Conservation (phyloP, 2,797 vertebrate species). For the Loriculus beryllinus region DNA sequence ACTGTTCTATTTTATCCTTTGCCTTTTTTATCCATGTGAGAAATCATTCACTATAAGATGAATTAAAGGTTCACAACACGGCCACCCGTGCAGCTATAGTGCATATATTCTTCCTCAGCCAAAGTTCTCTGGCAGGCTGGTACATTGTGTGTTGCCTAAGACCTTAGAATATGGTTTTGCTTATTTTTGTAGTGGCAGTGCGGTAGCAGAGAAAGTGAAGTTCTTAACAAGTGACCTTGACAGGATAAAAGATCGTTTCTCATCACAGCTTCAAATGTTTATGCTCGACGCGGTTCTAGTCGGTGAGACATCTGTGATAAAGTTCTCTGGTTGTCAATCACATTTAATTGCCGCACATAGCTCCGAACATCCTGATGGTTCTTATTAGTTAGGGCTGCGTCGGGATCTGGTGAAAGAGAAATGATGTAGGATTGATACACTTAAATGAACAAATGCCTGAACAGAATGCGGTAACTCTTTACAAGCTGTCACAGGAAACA, state of each 20-base stretch:
- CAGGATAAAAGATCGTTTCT: slow-evolving; percentile 59
- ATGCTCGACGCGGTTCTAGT: slow-evolving; percentile 92
- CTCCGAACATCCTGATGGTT: slow-evolving; percentile 91
- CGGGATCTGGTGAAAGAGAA: slow-evolving; percentile 81
- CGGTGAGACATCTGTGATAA: slow-evolving; percentile 94
- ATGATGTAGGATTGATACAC: slow-evolving; percentile 61
- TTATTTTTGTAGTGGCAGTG: slow-evolving; percentile 73
- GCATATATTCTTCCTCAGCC: slow-evolving; percentile 44
- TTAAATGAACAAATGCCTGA: slow-evolving; percentile 46
- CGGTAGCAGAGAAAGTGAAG: slow-evolving; percentile 71
- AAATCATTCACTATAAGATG: slow-evolving; percentile 28
- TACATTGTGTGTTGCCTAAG: slow-evolving; percentile 59
- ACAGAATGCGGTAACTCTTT: slow-evolving; percentile 12
- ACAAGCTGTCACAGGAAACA: slow-evolving; percentile 19
- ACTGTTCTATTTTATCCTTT: background rate
- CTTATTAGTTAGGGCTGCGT: slow-evolving; percentile 88
- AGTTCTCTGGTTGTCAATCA: slow-evolving; percentile 98
- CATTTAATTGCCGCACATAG: slow-evolving; percentile 92
- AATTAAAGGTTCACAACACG: slow-evolving; percentile 2
- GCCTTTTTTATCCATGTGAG: background rate
- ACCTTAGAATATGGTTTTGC: slow-evolving; percentile 59
- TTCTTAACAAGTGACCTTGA: slow-evolving; percentile 70
- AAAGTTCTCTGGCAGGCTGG: slow-evolving; percentile 26
- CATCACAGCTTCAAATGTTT: slow-evolving; percentile 69
- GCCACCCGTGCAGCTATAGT: slow-evolving; percentile 22